These are phyloP conservation scores for Papilio polytes DNA, from an alignment of 1,140 invertebrate genomes.

Conservation along the genomic window DNA sequence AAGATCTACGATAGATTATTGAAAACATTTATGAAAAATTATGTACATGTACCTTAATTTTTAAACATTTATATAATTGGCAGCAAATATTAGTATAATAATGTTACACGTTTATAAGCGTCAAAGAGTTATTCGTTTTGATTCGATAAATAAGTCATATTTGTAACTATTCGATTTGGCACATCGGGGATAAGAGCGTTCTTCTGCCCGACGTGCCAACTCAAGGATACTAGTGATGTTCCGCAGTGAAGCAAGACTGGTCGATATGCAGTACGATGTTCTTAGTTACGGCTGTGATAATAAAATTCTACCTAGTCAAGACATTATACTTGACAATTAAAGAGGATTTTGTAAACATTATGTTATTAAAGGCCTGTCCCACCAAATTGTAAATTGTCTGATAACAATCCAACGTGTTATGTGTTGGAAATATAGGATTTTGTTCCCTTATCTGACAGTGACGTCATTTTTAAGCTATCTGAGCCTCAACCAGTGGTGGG, in stretches of 20 bases:
- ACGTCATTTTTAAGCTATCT: no score
- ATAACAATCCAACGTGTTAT: no score
- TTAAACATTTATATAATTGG: no score
- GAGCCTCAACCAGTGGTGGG: no score
- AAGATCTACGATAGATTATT: no score
- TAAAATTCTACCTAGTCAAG: constrained; percentile 56
- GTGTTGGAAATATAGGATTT: no score
- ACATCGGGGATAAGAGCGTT: not conserved
- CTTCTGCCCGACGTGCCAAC: not conserved
- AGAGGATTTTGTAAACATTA: constrained; percentile 44
- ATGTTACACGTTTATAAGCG: not conserved
- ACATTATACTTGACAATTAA: constrained; percentile 41
- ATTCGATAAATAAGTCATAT: not conserved
- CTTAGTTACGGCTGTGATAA: constrained; percentile 67
- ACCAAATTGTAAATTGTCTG: no score
- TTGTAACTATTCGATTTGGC: not conserved
- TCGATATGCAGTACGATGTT: constrained; percentile 49
- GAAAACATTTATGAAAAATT: no score
- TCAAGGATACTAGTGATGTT: not conserved
- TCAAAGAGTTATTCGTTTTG: no score
- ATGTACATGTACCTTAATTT: no score
- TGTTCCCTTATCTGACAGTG: no score
- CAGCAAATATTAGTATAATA: no score
- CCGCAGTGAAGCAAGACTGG: constrained; percentile 32
- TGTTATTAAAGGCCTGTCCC: constrained; percentile 19